Percentiles rank a stretch among this genome's conserved stretches.
These are phyloP conservation scores for Cryptophagus acutangulus DNA, from an alignment of 2,888 invertebrate species.

Conservation along the genomic window DNA sequence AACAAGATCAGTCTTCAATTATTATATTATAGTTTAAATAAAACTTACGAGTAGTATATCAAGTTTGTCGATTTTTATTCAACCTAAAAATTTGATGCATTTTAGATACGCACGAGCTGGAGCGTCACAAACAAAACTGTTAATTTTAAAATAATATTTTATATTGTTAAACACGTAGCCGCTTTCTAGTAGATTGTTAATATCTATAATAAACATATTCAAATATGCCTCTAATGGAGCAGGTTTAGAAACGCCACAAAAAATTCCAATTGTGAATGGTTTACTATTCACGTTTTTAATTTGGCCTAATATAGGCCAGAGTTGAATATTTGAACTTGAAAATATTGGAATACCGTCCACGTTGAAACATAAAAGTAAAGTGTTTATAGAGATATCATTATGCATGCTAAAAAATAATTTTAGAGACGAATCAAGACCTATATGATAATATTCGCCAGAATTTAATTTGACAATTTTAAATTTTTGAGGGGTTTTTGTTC, in stretches of 20 bases:
- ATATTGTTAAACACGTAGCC: background rate
- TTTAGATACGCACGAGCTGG: conserved; percentile 25
- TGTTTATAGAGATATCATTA: background rate
- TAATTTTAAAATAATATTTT: conserved; percentile 14
- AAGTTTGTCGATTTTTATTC: too few species aligned
- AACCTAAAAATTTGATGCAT: conserved; percentile 19
- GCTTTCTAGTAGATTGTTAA: background rate
- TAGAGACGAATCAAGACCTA: background rate
- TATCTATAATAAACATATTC: background rate
- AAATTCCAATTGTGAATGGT: conserved; percentile 8
- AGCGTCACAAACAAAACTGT: conserved; percentile 23
- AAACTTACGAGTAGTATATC: too few species aligned
- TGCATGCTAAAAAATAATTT: background rate
- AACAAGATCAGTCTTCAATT: too few species aligned
- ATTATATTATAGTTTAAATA: too few species aligned
- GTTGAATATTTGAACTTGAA: conserved; percentile 1
- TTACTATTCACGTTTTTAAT: conserved; percentile 1
- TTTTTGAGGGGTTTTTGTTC: background rate
- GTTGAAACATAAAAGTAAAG: conserved; percentile 2
- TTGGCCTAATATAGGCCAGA: conserved; percentile 10
- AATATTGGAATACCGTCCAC: conserved; percentile 9
- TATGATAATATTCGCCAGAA: background rate
- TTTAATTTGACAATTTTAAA: background rate
- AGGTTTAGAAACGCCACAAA: conserved; percentile 8
- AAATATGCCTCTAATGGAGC: conserved; percentile 5